These are phyloP conservation scores for Ondatra zibethicus DNA, from an alignment of 2,113 vertebrate species.

Conservation along the genomic window DNA sequence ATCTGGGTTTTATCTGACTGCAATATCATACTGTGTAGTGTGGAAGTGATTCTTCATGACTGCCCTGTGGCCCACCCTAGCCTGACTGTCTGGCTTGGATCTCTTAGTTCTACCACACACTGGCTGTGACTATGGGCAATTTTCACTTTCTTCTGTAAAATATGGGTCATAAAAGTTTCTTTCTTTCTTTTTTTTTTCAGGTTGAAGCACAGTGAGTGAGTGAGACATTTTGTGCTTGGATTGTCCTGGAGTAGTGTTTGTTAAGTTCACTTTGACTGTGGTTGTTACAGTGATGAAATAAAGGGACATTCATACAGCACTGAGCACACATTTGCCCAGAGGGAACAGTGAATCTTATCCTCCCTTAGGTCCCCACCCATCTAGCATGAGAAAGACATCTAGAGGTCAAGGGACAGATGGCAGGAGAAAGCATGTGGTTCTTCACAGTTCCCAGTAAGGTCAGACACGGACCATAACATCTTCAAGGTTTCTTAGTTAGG, in stretches of 20 bases:
- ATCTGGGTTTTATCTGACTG: not conserved
- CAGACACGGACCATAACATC: not conserved
- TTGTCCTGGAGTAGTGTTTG: rapidly evolving
- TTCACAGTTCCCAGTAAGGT: not conserved
- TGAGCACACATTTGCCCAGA: not conserved
- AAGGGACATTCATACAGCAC: rapidly evolving
- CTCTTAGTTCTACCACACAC: not conserved
- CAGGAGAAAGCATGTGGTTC: not conserved
- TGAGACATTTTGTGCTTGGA: not conserved
- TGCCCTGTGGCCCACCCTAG: not conserved
- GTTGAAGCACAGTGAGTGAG: not conserved
- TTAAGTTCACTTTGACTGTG: not conserved
- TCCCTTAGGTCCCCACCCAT: rapidly evolving
- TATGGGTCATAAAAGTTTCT: not conserved
- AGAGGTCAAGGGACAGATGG: not conserved
- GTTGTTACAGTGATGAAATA: not conserved
- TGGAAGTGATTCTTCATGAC: not conserved
- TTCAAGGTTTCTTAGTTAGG: not conserved
- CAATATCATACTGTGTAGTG: not conserved
- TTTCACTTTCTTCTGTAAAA: not conserved
- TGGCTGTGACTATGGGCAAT: not conserved
- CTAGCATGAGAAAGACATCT: not conserved
- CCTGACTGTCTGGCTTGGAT: not conserved
- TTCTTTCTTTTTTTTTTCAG: no score
- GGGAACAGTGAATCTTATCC: not conserved